Conservation (phyloP, 2,797 vertebrate genomes). For the Gymnothorax javanicus region DNA sequence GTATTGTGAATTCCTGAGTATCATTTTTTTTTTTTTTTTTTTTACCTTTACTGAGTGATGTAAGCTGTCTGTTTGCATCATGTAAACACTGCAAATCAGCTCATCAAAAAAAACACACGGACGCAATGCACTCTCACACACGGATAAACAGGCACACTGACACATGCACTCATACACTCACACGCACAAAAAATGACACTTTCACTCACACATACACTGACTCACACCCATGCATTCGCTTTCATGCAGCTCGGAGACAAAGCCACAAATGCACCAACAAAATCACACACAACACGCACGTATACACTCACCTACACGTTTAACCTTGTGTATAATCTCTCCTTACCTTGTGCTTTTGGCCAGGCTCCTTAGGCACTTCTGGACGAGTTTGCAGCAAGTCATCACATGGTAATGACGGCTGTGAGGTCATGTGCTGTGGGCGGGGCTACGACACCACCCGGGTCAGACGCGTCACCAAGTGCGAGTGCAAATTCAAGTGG, state of each 20-base stretch:
- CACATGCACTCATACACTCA: too few species aligned
- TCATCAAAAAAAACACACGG: neutral
- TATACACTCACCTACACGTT: neutral
- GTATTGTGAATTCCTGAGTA: neutral
- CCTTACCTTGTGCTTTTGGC: slow-evolving; percentile 7
- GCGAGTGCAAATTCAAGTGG: slow-evolving; percentile 99
- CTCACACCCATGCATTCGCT: too few species aligned
- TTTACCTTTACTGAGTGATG: neutral
- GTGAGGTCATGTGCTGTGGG: slow-evolving; percentile 99
- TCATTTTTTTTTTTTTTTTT: neutral
- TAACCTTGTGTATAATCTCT: neutral
- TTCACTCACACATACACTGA: too few species aligned
- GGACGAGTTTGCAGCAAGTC: slow-evolving; percentile 90
- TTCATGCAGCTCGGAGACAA: neutral
- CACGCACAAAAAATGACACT: too few species aligned
- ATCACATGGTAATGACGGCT: slow-evolving; percentile 91
- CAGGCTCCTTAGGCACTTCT: slow-evolving; percentile 94
- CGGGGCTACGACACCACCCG: slow-evolving; percentile 95
- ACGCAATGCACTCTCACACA: neutral
- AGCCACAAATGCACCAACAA: neutral
- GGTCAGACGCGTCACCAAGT: slow-evolving; percentile 91
- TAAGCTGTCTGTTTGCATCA: neutral
- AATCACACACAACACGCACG: neutral
- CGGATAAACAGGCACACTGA: too few species aligned
- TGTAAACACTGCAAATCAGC: neutral